Base-by-base conservation (phyloP, 1,140 invertebrate species). In the Papilio aristodemus region DNA sequence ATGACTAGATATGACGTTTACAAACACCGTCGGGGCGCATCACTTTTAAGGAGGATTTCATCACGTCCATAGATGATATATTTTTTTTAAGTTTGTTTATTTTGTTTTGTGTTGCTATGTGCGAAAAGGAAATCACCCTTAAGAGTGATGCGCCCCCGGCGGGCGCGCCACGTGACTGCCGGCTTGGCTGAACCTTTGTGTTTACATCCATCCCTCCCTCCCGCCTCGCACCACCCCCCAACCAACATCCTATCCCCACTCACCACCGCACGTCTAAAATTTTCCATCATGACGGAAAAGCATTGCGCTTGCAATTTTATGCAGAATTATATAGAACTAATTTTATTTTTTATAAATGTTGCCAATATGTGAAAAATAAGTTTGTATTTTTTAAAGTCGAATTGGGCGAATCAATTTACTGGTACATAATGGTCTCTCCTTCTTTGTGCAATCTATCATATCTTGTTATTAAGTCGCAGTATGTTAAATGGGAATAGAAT, bases 141-240 rank as follows among this genome's bases (percentile, higher is more conserved):
- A 87, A 87, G 79, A 90, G 88, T 90, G 88, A 90, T 90, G 88
- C 85, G 85, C 86, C 84, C 86, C 88, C 85, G 85, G 88, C 83
- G 80, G 77, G 75, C 81, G 83, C 88, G 79, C 84, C 88, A 89
- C 86, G 88, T 89, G 86, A 90, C 88, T 90, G 86, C 85, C 88
- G 88, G 80, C 77, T 78, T 76, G 73, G 77, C 78, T 64, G 74
- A 81, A 82, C 74, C 84, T 90, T 86, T 87, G 84, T 90, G 88
- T 90, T 90, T 89, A 90, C 86, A 85, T 81, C 82, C 83, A 72
- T 74, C 63, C 71, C 67, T 75, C 71, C 59, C 75, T 75, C 70
- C 71, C 74, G 68, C 62, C 73, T 71, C 67, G 9, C 19, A 17
- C 17, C 71, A 70, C 17, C 78, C 74, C 75, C 71, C 71, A 67